Evolutionary conservation across 2,888 invertebrate species (phyloP), one percentile per base, ranked within the genome.

Genomic region (Cryptops parisi): DNA sequence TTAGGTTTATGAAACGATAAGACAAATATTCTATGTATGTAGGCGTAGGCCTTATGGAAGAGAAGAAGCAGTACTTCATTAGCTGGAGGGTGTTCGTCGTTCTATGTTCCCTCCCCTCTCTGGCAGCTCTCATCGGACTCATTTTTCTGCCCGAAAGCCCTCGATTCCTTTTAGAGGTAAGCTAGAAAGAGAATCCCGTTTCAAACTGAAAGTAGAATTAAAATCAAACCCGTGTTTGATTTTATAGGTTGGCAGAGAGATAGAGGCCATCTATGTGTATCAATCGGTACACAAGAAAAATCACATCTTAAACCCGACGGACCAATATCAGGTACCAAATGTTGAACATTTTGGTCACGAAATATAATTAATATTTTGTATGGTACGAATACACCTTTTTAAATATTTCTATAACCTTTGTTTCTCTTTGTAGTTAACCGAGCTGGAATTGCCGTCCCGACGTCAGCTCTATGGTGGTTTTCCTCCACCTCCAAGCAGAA

Each of bases 41-140:
- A 69, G 84, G 82, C 0, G 77, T 78, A 3, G 75, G 76, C 58
- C 77, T 84, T 22, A 76, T 82, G 33, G 67, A 76, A 1, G 82
- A 84, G 66, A 80, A 82, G 63, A 78, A 78, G 60, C 80, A 82
- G 62, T 84, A 84, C 63, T 85, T 84, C 67, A 82, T 82, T 62
- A 81, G 83, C 1, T 85, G 84, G 84, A 81, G 84, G 65, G 72
- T 79, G 68, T 67, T 51, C 60, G 72, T 84, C 1, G 70, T 84
- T 39, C 68, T 83, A 0, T 82, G 82, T 64, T 78, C 80, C 21
- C 66, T 83, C 59, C 84, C 84, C 1, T 78, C 81, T 33, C 69
- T 83, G n/a, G 74, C 77, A 12, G 78, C 83, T 12, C 74, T 82
- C 5, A 65, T 81, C 41, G 80, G 81, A 40, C 70, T 84, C 41